Evolutionary conservation across 30 jellyfish, hydroid and myxozoan species (phyloP).

Genomic region (Clytia hemisphaerica): DNA sequence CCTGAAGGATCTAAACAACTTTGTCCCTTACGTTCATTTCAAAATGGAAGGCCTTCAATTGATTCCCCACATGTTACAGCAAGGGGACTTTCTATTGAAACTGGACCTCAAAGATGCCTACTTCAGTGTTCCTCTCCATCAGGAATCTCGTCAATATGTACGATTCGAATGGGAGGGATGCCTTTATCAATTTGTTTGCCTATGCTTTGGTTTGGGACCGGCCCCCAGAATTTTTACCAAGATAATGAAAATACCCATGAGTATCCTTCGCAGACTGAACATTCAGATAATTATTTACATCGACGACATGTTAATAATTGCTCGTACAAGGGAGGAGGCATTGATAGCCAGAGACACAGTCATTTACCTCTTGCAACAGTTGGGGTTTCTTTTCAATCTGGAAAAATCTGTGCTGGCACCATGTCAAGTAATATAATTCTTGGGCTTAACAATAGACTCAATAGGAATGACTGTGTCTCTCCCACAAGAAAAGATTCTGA

Average conservation of each 20-base stretch:
- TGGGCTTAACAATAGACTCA: conserved; percentile 19
- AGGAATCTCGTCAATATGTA: neutral
- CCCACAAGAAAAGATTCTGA: neutral
- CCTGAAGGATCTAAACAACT: too few species aligned
- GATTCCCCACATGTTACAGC: too few species aligned
- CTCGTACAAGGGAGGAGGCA: neutral
- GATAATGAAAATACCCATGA: too few species aligned
- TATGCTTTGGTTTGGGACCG: conserved; percentile 19
- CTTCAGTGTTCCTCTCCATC: conserved; percentile 11
- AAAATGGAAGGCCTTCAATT: too few species aligned
- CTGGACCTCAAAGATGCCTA: conserved; percentile 12
- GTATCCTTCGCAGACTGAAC: too few species aligned
- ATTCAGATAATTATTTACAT: too few species aligned
- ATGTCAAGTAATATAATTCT: conserved; percentile 6
- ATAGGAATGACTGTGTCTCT: conserved; percentile 3
- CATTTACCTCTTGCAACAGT: conserved; percentile 8
- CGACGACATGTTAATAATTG: too few species aligned
- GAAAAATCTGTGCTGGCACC: neutral
- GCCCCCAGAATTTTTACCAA: conserved; percentile 17
- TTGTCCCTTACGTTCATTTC: too few species aligned
- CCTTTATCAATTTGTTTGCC: conserved; percentile 6
- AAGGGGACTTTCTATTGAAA: conserved; percentile 13
- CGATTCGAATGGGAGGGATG: conserved; percentile 18
- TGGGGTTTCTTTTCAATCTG: neutral
- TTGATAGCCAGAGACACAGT: conserved; percentile 18